phyloP scores from a whole-genome alignment of 2,113 vertebrate species.

The Mionectes macconnelli region DNA sequence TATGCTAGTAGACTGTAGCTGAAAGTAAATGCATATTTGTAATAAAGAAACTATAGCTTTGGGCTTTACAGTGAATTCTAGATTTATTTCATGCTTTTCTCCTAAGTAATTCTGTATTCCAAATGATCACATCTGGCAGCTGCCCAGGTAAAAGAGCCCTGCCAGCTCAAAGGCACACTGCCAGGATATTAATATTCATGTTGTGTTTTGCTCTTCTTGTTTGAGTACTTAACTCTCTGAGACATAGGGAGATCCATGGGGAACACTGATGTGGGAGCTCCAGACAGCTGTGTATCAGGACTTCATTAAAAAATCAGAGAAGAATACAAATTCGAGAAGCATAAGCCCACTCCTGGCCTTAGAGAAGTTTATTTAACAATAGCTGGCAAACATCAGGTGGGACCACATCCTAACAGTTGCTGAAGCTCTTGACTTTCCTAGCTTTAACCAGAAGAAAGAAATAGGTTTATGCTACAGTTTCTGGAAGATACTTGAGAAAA shows the following conservation, averaged over 20 bases:
- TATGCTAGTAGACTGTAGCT: neutral
- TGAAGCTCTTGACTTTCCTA: neutral
- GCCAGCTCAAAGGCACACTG: neutral
- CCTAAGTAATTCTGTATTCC: neutral
- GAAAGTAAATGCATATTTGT: neutral
- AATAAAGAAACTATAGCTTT: neutral
- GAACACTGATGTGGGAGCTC: neutral
- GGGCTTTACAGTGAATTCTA: neutral
- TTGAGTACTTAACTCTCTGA: conserved; percentile 28
- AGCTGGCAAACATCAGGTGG: neutral
- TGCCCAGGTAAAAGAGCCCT: neutral
- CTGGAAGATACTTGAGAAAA: neutral
- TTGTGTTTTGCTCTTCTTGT: neutral
- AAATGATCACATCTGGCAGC: conserved; percentile 36
- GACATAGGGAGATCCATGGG: neutral
- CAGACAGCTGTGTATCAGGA: neutral
- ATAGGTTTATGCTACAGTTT: neutral
- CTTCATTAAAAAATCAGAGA: neutral
- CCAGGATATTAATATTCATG: conserved; percentile 34
- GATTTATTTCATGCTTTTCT: neutral
- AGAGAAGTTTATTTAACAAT: neutral
- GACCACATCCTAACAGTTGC: neutral
- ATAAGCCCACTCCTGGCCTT: neutral
- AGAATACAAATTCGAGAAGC: neutral
- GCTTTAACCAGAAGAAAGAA: neutral